Percentiles rank a stretch among this genome's conserved stretches.
Evolutionary conservation across 2,888 invertebrate species (phyloP).

Genomic region (Aspidiotus destructor): DNA sequence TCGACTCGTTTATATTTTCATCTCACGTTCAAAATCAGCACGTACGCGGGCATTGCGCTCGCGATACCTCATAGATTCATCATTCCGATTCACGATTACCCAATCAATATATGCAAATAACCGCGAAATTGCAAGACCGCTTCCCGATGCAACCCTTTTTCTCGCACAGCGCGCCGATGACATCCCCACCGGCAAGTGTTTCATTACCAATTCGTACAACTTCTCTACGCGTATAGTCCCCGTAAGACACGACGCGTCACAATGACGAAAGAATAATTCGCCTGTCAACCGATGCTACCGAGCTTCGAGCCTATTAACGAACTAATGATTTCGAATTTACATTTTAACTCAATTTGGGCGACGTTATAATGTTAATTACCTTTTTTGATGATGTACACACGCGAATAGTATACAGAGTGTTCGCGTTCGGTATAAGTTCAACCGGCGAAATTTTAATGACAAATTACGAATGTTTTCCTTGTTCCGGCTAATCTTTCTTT

Average conservation of each 20-base stretch:
- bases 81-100: neutral
- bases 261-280: neutral
- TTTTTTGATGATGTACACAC: neutral
- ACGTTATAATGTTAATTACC: constrained; percentile 23
- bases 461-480: constrained; percentile 21
- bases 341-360: constrained; percentile 24
- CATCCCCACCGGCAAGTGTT: neutral
- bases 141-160: neutral
- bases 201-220: too few species aligned
- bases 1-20: too few species aligned
- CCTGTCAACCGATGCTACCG: neutral
- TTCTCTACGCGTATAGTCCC: neutral
- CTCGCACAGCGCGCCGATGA: neutral
- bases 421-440: neutral
- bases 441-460: constrained; percentile 26
- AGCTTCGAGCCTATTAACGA: constrained; percentile 20
- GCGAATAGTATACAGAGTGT: too few species aligned
- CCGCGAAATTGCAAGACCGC: neutral
- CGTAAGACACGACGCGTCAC: neutral
- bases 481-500: constrained; percentile 25
- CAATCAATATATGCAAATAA: constrained; percentile 4
- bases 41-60: too few species aligned
- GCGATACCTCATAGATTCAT: too few species aligned
- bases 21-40: too few species aligned
- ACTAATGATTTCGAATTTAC: constrained; percentile 27